phyloP scores from a whole-genome alignment of 2,797 vertebrate genomes.

The Sternarchorhynchus goeldii region DNA sequence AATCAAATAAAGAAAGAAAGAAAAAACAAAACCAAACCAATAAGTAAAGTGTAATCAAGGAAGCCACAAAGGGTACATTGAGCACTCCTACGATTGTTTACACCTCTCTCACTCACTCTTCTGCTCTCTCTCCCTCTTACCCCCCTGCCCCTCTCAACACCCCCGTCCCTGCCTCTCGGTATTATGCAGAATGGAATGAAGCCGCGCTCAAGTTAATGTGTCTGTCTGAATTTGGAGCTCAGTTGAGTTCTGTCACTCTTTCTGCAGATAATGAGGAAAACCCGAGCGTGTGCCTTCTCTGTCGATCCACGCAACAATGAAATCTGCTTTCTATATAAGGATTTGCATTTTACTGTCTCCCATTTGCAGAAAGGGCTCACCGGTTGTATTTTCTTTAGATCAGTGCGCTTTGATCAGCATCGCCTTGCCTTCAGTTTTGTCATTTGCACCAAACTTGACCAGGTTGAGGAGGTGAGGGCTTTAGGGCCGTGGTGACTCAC shows the following conservation, averaged over 20 bases:
- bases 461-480: too few relatives aligned
- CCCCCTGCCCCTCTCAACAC: not conserved
- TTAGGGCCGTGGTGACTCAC: too few relatives aligned
- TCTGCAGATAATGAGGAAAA: too few relatives aligned
- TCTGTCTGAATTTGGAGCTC: not conserved
- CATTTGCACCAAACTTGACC: too few relatives aligned
- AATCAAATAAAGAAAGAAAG: slow-evolving; percentile 20
- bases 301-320: too few relatives aligned
- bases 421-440: too few relatives aligned
- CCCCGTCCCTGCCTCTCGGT: not conserved
- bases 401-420: too few relatives aligned
- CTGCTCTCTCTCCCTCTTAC: not conserved
- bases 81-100: slow-evolving; percentile 15
- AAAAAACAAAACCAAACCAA: not conserved
- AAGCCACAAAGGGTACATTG: slow-evolving; percentile 9
- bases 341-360: too few relatives aligned
- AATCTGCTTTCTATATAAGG: too few relatives aligned
- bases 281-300: too few relatives aligned
- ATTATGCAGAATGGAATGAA: not conserved
- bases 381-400: too few relatives aligned
- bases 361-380: too few relatives aligned
- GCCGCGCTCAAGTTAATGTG: not conserved
- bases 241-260: not conserved
- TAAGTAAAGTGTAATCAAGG: slow-evolving; percentile 22
- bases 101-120: not conserved